Evolutionary conservation across 2,113 vertebrate species (phyloP), one percentile per base, ranked within the genome.

Genomic region (Monarcha castaneiventris): DNA sequence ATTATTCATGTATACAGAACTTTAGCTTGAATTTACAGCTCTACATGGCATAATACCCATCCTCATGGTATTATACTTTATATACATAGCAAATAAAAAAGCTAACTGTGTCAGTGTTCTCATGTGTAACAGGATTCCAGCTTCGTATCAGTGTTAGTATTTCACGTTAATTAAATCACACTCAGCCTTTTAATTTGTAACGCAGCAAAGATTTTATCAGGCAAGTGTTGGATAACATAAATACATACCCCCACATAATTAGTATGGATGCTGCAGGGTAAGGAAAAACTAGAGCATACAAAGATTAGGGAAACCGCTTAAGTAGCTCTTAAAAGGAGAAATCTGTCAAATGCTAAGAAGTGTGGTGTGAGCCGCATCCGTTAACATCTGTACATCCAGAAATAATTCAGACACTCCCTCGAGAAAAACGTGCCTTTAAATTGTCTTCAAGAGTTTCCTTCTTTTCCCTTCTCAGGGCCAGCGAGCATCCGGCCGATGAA

Each of bases 401-500:
- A 94, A 90, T 71, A 88, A 84, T 37, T 3, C 69, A 6, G 80
- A 67, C 52, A 9, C 87, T 91, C 94, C 35, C 64, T 87, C 4
- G 21, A 49, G n/a, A 33, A 91, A 91, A 59, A 27, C 9, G 7
- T 61, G 66, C 93, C 89, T 94, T 92, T 95, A 96, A 97, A 97
- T 96, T 87, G 95, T 97, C 98, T 97, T 98, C 97, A 98, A 97
- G 97, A 98, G 96, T 97, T 94, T 90, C 92, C 96, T 98, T 96
- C 97, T 97, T 89, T 89, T 96, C 91, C 96, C 93, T 96, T 95
- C 97, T n/a, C 89, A 99, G 99, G 99, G 89, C 99, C 98, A 54
- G 99, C 99, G 89, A 99, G 98, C 97, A 99, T 99, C 73, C 98
- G 99, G 59, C 98, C 99, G 37, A 99, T 99, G 99, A 99, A 99